phyloP scores from a whole-genome alignment of 2,888 invertebrate species.

The Meiosimyza decipiens region DNA sequence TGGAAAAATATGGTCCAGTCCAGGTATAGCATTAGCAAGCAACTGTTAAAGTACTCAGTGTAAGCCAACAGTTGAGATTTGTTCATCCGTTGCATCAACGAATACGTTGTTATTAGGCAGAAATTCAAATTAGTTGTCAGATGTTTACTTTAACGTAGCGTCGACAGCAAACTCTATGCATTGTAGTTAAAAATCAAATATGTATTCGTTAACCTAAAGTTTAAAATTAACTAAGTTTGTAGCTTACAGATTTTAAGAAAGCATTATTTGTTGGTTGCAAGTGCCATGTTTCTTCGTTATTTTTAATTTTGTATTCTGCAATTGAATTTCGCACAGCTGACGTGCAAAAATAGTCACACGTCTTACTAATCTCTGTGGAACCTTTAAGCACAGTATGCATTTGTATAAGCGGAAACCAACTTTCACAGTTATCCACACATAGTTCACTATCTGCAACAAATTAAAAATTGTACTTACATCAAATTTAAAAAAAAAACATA shows the following conservation, averaged over 20 bases:
- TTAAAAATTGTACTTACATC: background rate
- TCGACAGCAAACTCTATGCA: background rate
- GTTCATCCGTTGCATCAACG: too few relatives aligned
- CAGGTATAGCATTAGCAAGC: too few relatives aligned
- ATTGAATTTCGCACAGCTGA: constrained; percentile 66
- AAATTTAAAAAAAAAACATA: background rate
- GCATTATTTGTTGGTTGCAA: constrained; percentile 66
- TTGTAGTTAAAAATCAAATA: background rate
- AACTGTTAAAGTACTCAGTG: too few relatives aligned
- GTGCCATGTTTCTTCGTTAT: constrained; percentile 61
- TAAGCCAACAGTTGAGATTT: too few relatives aligned
- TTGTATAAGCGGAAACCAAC: constrained; percentile 66
- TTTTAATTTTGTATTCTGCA: constrained; percentile 60
- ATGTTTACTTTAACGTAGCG: too few relatives aligned
- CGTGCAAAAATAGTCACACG: constrained; percentile 64
- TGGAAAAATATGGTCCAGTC: too few relatives aligned
- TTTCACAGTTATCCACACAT: constrained; percentile 64
- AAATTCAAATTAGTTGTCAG: too few relatives aligned
- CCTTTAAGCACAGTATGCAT: constrained; percentile 61
- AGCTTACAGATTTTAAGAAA: constrained; percentile 63
- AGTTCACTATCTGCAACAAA: constrained; percentile 59
- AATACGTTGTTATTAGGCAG: too few relatives aligned
- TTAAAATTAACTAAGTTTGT: background rate
- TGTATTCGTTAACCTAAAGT: background rate
- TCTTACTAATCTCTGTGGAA: constrained; percentile 55